These are phyloP conservation scores for Enteromius thamalakanensis DNA, from an alignment of 2,797 vertebrate genomes.

Conservation along the genomic window DNA sequence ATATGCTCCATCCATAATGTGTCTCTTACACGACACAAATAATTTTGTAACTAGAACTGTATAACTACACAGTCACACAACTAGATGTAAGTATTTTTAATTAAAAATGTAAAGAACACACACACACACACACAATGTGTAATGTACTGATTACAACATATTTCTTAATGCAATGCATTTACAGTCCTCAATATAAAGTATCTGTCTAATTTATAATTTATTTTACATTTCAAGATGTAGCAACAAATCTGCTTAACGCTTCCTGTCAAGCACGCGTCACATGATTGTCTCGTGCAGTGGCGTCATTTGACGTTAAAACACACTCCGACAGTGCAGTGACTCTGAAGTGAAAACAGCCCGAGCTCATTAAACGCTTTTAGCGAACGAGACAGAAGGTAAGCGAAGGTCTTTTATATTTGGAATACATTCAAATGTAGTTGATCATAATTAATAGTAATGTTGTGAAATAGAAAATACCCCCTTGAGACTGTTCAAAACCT, in stretches of 20 bases:
- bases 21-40: neutral
- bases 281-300: constrained; percentile 14
- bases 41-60: neutral
- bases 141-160: neutral
- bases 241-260: too few relatives aligned
- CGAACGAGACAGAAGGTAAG: constrained; percentile 4
- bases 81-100: neutral
- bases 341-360: neutral
- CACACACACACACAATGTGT: neutral
- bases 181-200: neutral
- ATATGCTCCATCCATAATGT: neutral
- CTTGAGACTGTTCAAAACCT: neutral
- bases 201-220: neutral
- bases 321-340: neutral
- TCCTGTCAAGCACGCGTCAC: neutral
- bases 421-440: neutral
- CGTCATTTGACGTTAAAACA: neutral
- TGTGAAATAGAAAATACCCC: neutral
- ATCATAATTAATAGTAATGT: neutral
- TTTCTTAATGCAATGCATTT: neutral
- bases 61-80: neutral
- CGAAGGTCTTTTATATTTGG: neutral
- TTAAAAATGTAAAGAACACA: neutral
- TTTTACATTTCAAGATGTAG: neutral
- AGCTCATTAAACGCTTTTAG: neutral